A percentile compares a stretch with the other conserved stretches of the same genome.
phyloP scores from a whole-genome alignment of 2,888 invertebrate genomes.

The Lepidocyrtinus sp. region DNA sequence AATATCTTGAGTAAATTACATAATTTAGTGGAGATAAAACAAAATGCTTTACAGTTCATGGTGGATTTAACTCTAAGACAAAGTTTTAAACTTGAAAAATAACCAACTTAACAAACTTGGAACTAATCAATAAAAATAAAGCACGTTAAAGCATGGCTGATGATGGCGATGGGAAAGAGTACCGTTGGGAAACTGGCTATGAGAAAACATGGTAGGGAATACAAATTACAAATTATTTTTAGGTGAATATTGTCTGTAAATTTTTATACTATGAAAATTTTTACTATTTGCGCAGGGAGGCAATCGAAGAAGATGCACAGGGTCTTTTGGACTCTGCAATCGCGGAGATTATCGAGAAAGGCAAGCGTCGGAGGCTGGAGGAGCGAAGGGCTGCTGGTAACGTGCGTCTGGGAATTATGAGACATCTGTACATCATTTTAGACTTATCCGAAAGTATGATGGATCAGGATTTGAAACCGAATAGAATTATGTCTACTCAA shows the following conservation, averaged over 20 bases:
- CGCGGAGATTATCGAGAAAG: constrained; percentile 91
- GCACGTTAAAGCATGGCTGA: constrained; percentile 82
- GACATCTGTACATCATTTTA: constrained; percentile 91
- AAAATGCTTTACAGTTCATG: too few relatives aligned
- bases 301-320: constrained; percentile 95
- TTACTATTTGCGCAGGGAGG: constrained; percentile 82
- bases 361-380: constrained; percentile 84
- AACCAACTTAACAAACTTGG: background rate
- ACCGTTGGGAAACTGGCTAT: constrained; percentile 95
- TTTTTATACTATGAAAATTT: constrained; percentile 26
- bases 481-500: constrained; percentile 86
- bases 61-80: too few relatives aligned
- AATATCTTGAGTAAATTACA: too few relatives aligned
- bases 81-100: background rate
- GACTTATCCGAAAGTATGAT: constrained; percentile 97
- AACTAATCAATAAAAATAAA: background rate
- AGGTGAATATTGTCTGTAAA: constrained; percentile 41
- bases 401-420: constrained; percentile 97
- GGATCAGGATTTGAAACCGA: constrained; percentile 95
- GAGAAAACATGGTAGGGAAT: constrained; percentile 96
- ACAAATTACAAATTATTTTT: constrained; percentile 23
- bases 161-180: constrained; percentile 89
- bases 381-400: constrained; percentile 79
- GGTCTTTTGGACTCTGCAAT: constrained; percentile 92
- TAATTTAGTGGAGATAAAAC: too few relatives aligned